These are phyloP conservation scores for Galago senegalensis DNA, from an alignment of 2,797 vertebrate genomes.

Conservation along the genomic window DNA sequence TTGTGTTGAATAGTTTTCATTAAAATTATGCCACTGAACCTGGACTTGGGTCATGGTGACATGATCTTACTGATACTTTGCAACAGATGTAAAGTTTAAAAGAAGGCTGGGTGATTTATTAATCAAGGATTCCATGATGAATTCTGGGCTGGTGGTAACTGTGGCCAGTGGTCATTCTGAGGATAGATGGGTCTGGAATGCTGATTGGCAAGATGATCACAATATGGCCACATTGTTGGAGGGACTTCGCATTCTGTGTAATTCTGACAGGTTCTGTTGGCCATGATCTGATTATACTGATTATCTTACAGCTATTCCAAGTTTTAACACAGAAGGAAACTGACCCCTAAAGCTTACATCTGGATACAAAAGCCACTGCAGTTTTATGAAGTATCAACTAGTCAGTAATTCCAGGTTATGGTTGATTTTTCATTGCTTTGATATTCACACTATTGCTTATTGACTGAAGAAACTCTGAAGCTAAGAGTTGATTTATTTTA, in stretches of 20 bases:
- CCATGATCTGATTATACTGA: not conserved
- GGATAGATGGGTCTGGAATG: not conserved
- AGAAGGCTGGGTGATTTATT: not conserved
- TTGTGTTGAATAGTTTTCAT: not conserved
- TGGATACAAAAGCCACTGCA: slow-evolving; percentile 56
- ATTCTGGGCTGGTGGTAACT: not conserved
- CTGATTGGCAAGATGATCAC: not conserved
- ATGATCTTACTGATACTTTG: not conserved
- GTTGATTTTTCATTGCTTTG: slow-evolving; percentile 67
- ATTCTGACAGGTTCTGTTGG: not conserved
- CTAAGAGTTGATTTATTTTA: slow-evolving; percentile 22
- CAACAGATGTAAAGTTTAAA: not conserved
- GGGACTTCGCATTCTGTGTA: not conserved
- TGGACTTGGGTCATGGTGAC: not conserved
- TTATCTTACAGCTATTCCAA: not conserved
- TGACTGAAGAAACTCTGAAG: slow-evolving; percentile 75
- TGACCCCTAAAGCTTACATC: slow-evolving; percentile 58
- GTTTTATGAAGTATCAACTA: slow-evolving; percentile 41
- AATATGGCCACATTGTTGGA: no score
- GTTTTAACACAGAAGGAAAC: not conserved
- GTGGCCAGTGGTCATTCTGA: not conserved
- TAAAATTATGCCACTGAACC: not conserved
- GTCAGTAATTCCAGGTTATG: slow-evolving; percentile 53
- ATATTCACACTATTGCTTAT: slow-evolving; percentile 64
- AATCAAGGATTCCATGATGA: not conserved